Conservation (phyloP, 2,888 invertebrate species). For the Chaitophorus viminalis region DNA sequence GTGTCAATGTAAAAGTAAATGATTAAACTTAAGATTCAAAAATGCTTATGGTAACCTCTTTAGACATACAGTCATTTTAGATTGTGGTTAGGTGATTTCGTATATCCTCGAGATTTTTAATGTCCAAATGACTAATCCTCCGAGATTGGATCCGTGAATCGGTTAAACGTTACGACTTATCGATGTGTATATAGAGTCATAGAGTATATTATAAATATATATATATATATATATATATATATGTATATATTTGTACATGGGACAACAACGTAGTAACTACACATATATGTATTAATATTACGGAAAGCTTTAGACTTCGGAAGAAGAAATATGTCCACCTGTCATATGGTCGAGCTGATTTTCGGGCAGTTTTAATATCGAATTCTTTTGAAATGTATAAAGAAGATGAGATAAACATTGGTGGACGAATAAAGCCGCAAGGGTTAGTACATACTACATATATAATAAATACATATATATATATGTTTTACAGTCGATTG, state of each 20-base stretch:
- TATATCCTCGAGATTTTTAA: not conserved
- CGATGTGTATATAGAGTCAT: not conserved
- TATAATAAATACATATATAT: constrained; percentile 1
- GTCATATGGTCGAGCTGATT: constrained; percentile 32
- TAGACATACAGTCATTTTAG: not conserved
- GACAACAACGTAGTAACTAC: too few species aligned
- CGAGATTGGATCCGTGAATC: not conserved
- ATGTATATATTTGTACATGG: too few species aligned
- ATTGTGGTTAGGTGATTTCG: not conserved
- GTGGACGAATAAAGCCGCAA: constrained; percentile 45
- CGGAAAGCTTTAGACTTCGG: constrained; percentile 12
- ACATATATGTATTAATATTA: not conserved
- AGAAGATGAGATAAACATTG: constrained; percentile 20
- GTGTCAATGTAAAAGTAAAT: too few species aligned
- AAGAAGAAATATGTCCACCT: not conserved
- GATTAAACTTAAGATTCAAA: not conserved
- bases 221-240: too few species aligned
- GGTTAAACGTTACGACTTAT: not conserved
- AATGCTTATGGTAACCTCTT: not conserved
- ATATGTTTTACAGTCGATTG: constrained; percentile 49
- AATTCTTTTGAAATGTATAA: constrained; percentile 10
- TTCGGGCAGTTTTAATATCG: constrained; percentile 45
- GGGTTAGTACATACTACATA: constrained; percentile 15
- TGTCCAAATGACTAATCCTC: not conserved
- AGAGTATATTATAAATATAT: not conserved